Evolutionary conservation across 2,113 vertebrate genomes (phyloP).

Genomic region (Nothobranchius kuhntae): DNA sequence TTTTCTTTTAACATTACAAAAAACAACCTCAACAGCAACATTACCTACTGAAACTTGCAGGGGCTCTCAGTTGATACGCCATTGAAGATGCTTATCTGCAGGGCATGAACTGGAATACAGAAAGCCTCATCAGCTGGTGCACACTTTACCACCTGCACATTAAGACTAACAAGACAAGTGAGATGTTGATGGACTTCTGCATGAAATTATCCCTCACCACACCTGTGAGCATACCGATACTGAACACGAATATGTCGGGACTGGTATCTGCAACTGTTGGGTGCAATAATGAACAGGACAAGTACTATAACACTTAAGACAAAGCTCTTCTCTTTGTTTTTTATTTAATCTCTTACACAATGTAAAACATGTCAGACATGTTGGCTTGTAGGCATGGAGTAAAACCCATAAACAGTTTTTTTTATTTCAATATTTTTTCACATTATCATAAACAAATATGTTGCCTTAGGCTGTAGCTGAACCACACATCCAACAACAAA

Average conservation of each 20-base stretch:
- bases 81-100: background rate
- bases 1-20: background rate
- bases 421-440: too few relatives aligned
- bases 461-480: constrained; percentile 11
- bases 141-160: background rate
- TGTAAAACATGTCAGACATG: background rate
- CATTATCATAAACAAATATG: background rate
- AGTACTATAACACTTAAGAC: background rate
- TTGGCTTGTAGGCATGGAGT: background rate
- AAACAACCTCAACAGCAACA: background rate
- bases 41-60: background rate
- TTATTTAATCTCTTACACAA: too few relatives aligned
- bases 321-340: too few relatives aligned
- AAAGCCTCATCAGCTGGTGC: background rate
- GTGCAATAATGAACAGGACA: background rate
- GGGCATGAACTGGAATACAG: background rate
- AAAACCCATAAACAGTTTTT: background rate
- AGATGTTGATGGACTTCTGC: background rate
- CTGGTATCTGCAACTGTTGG: background rate
- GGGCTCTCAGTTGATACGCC: background rate
- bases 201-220: background rate
- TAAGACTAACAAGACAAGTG: background rate
- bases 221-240: background rate
- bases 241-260: background rate
- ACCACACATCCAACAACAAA: constrained; percentile 9